Base-by-base conservation (phyloP, 1,140 invertebrate species). In the Oryctes rhinoceros region DNA sequence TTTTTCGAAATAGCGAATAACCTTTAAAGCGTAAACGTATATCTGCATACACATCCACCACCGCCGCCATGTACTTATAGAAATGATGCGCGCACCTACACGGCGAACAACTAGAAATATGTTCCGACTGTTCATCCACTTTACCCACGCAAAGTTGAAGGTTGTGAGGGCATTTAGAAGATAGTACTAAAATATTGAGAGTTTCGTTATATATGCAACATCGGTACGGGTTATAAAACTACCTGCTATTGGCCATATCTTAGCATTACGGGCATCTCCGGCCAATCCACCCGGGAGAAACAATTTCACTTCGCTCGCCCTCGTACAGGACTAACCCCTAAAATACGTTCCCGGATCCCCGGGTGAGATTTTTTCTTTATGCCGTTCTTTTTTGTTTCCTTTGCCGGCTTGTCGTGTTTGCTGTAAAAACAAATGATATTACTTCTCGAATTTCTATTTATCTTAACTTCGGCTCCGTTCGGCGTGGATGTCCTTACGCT, bases 201-300 rank as follows among this genome's bases (percentile, higher is more conserved):
- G 82, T 78, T 83, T 81, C 80, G 84, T 87, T 87, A 87, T 86
- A 87, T 87, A 87, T 87, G 86, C 87, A 86, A 86, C 87, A 87
- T 85, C 86, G 86, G 87, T 87, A 87, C 83, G 80, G 85, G 87
- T 84, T 87, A 87, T 87, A 87, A 87, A 87, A 87, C 86, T 85
- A 83, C 82, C 84, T 84, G 82, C 83, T 86, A 87, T 87, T 87
- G 86, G 87, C 87, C 87, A 87, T 87, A 87, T 87, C 87, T 87
- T 86, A 87, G 84, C 84, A 86, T 87, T 87, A 87, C 86, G 82
- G 81, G 80, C 80, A 79, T 84, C 85, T 84, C 84, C 82, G 84
- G 82, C 79, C 82, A 82, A 85, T 86, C 85, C 86, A 80, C 81
- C 84, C 83, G 86, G 86, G 84, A 86, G 47, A 86, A 86, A 86